Conservation (phyloP, 2,888 invertebrate species). For the Acronicta leporina region DNA sequence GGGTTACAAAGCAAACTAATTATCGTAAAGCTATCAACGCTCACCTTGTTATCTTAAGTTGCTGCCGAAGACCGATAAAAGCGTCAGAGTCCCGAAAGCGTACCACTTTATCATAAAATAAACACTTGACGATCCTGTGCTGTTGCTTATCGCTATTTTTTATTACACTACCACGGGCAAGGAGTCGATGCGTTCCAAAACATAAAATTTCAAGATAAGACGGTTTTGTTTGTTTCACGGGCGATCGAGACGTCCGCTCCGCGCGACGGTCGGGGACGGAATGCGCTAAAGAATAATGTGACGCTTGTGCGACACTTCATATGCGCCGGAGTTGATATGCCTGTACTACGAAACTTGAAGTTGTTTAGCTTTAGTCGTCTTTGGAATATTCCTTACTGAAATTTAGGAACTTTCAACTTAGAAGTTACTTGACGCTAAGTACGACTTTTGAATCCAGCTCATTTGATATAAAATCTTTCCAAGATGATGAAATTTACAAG, state of each 20-base stretch:
- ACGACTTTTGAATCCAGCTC: no score
- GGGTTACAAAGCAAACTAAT: constrained; percentile 71
- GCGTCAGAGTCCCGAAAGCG: constrained; percentile 72
- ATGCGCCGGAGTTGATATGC: constrained; percentile 73
- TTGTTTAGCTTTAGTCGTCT: constrained; percentile 18
- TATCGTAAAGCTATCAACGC: constrained; percentile 85
- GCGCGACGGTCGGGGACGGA: constrained; percentile 69
- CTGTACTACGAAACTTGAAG: constrained; percentile 50
- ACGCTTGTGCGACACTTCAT: constrained; percentile 55
- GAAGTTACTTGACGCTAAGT: background rate
- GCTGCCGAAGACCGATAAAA: constrained; percentile 77
- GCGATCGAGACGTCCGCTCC: constrained; percentile 64
- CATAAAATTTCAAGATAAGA: constrained; percentile 69
- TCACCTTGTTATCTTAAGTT: constrained; percentile 85
- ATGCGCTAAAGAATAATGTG: constrained; percentile 68
- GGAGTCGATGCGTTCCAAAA: constrained; percentile 63
- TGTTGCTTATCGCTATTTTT: constrained; percentile 69
- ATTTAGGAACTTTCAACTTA: background rate
- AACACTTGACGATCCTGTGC: constrained; percentile 71
- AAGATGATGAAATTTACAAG: constrained; percentile 33
- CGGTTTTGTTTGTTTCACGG: constrained; percentile 44
- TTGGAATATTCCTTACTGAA: constrained; percentile 1
- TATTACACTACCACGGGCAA: constrained; percentile 69
- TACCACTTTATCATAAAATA: constrained; percentile 74
- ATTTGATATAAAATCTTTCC: background rate